Conservation (phyloP, 2,797 vertebrate genomes). For the Tinamus major region DNA sequence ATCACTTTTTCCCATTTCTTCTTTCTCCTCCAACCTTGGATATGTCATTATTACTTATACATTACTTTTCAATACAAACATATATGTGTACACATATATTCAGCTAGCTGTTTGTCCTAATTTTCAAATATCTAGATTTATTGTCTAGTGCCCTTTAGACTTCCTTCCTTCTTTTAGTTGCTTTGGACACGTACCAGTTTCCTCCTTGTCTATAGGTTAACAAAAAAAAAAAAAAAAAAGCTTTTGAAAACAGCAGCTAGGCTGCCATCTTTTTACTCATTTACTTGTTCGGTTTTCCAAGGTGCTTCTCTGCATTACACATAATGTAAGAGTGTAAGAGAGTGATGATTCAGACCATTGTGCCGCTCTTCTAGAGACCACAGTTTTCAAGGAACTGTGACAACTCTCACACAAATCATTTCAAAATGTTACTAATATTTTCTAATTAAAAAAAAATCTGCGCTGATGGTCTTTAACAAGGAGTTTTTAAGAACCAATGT, state of each 20-base stretch:
- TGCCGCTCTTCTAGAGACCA: neutral
- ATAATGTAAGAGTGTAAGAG: neutral
- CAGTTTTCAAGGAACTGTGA: neutral
- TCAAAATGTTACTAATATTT: conserved; percentile 19
- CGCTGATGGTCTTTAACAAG: neutral
- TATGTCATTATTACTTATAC: neutral
- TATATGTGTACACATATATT: neutral
- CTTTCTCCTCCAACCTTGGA: neutral
- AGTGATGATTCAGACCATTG: neutral
- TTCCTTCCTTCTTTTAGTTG: neutral
- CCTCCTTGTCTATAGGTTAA: neutral
- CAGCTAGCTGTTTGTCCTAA: neutral
- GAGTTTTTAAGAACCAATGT: neutral
- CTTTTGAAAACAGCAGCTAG: neutral
- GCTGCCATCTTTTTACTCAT: neutral
- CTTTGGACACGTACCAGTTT: neutral
- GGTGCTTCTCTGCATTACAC: neutral
- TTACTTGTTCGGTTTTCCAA: neutral
- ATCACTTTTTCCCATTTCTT: neutral
- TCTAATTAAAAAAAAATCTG: neutral
- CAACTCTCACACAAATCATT: neutral
- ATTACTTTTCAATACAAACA: neutral
- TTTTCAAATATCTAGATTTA: neutral
- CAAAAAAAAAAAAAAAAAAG: neutral
- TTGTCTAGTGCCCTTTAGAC: neutral